A percentile compares a stretch with the other conserved stretches of the same genome.
Evolutionary conservation across 2,113 vertebrate species (phyloP).

Genomic region (Dascyllus trimaculatus): DNA sequence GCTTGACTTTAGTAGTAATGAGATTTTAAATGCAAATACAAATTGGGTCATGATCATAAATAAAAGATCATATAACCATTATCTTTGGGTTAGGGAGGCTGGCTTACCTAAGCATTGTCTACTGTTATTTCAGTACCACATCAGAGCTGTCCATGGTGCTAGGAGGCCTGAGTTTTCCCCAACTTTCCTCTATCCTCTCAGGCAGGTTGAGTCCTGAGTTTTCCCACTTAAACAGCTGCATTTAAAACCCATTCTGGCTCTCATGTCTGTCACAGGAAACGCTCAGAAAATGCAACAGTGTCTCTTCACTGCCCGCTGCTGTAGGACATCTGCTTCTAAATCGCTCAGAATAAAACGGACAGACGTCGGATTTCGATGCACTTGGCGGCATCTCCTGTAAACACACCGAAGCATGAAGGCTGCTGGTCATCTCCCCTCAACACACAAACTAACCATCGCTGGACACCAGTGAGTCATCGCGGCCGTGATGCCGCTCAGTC

Average conservation of each 20-base stretch:
- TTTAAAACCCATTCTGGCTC: not conserved
- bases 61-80: too few relatives aligned
- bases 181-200: not conserved
- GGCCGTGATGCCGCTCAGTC: conserved; percentile 27
- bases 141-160: conserved; percentile 55
- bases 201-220: not conserved
- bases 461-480: conserved; percentile 56
- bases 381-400: not conserved
- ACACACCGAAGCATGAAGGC: not conserved
- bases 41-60: too few relatives aligned
- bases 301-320: not conserved
- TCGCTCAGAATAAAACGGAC: not conserved
- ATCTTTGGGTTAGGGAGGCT: not conserved
- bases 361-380: not conserved
- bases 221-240: not conserved
- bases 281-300: conserved; percentile 10
- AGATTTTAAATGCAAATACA: too few relatives aligned
- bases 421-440: not conserved
- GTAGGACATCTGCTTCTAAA: not conserved
- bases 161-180: not conserved
- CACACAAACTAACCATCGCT: not conserved
- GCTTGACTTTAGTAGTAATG: too few relatives aligned
- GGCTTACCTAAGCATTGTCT: not conserved
- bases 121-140: not conserved
- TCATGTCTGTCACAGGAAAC: too few relatives aligned